phyloP scores from a whole-genome alignment of 2,113 vertebrate species.

The Otis tarda region DNA sequence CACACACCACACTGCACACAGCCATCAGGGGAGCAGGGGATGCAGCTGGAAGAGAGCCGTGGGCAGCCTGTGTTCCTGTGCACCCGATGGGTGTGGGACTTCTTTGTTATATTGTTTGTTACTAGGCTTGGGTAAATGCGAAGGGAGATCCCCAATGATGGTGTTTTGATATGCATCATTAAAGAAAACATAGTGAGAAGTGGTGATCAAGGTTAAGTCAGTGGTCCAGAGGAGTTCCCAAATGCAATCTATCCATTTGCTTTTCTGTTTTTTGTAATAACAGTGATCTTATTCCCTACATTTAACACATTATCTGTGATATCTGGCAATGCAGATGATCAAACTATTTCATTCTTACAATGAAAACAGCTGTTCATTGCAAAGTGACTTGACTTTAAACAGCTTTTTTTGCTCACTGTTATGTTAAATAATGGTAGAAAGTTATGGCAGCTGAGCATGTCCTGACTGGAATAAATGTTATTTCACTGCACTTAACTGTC shows the following conservation, averaged over 20 bases:
- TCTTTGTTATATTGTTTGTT: neutral
- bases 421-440: neutral
- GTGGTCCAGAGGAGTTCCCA: neutral
- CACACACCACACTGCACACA: rapidly evolving
- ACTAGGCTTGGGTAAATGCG: neutral
- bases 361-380: neutral
- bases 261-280: neutral
- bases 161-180: neutral
- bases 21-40: rapidly evolving
- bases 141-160: neutral
- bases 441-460: neutral
- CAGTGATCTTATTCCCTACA: neutral
- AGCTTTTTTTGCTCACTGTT: neutral
- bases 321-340: neutral
- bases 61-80: neutral
- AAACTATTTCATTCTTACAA: neutral
- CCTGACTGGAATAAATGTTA: neutral
- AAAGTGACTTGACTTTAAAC: neutral
- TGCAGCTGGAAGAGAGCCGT: neutral
- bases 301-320: neutral
- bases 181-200: neutral
- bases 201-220: neutral
- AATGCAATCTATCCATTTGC: neutral
- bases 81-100: neutral
- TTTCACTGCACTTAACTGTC: neutral